phyloP scores from a whole-genome alignment of 2,113 vertebrate species.

The Lepisosteus oculatus region DNA sequence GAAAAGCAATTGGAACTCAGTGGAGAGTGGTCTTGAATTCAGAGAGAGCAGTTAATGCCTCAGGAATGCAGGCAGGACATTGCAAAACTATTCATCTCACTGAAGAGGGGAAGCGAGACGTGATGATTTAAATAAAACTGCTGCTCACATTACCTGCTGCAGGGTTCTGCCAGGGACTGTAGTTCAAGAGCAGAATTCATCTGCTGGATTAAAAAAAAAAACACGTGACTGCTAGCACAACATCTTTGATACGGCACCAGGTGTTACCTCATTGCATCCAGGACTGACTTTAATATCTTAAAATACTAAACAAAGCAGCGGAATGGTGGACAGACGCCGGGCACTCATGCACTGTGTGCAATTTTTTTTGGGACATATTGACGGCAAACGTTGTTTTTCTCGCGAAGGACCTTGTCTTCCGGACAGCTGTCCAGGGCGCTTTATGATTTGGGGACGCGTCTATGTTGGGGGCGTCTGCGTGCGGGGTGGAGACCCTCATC shows the following conservation, averaged over 20 bases:
- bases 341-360: not conserved
- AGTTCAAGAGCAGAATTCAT: conserved; percentile 17
- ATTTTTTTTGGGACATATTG: not conserved
- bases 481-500: conserved; percentile 7
- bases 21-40: no score
- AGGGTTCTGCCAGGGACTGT: conserved; percentile 23
- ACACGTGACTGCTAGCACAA: conserved; percentile 1
- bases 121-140: not conserved
- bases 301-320: conserved; percentile 26
- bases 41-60: not conserved
- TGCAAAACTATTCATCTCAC: not conserved
- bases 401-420: conserved; percentile 13
- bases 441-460: conserved; percentile 1
- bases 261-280: conserved; percentile 36
- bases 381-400: conserved; percentile 23
- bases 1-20: no score
- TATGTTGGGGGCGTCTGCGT: conserved; percentile 10
- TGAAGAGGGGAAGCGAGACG: not conserved
- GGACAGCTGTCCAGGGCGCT: conserved; percentile 18
- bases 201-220: conserved; percentile 12
- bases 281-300: conserved; percentile 28
- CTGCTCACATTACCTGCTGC: conserved; percentile 19
- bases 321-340: conserved; percentile 4
- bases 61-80: not conserved
- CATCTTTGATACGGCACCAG: conserved; percentile 39